Conservation (phyloP, 1,140 invertebrate genomes). For the Leptoteleia sp. region DNA sequence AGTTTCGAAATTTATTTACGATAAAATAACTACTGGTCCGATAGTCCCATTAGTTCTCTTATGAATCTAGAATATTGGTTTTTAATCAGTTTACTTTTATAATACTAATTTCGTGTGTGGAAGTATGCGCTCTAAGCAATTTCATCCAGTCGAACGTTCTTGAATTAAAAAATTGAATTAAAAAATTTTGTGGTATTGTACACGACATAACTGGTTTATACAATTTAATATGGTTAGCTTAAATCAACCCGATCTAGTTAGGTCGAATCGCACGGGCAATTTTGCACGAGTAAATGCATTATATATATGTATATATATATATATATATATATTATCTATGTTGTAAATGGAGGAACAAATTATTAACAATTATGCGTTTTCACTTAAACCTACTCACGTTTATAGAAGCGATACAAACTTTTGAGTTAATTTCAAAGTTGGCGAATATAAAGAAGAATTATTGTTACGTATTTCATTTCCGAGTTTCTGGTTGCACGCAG, state of each 20-base stretch:
- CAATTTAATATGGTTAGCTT: too few relatives aligned
- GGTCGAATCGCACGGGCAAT: neutral
- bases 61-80: neutral
- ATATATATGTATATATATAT: too few relatives aligned
- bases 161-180: too few relatives aligned
- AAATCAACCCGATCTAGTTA: neutral
- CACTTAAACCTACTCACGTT: neutral
- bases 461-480: neutral
- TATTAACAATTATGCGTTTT: neutral
- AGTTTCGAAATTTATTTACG: too few relatives aligned
- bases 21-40: too few relatives aligned
- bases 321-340: too few relatives aligned
- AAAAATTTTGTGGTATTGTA: too few relatives aligned
- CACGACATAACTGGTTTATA: too few relatives aligned
- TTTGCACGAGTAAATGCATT: too few relatives aligned
- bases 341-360: neutral
- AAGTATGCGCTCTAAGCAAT: neutral
- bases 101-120: neutral
- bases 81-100: neutral
- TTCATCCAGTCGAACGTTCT: too few relatives aligned
- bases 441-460: neutral
- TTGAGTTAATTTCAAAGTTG: constrained; percentile 2
- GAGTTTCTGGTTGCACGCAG: constrained; percentile 7
- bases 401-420: neutral
- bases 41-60: too few relatives aligned